These are phyloP conservation scores for Drosophila melanocephala DNA, from an alignment of 2,888 invertebrate species.

Conservation along the genomic window DNA sequence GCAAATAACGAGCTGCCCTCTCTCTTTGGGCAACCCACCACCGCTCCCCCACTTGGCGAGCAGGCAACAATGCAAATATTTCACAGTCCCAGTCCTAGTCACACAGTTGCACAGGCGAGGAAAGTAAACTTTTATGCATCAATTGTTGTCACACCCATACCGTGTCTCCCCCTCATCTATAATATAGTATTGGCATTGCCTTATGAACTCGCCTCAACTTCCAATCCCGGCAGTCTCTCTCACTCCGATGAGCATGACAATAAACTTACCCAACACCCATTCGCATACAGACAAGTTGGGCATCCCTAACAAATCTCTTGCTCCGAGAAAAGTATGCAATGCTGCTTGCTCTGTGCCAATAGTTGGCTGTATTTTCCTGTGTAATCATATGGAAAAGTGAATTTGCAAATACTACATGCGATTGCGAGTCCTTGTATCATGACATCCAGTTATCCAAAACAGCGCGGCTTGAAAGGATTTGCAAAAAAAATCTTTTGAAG, in stretches of 20 bases:
- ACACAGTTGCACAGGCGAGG: conserved; percentile 20
- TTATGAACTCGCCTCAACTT: conserved; percentile 65
- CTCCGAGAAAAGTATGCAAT: conserved; percentile 13
- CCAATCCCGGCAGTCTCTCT: conserved; percentile 31
- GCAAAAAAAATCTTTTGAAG: conserved; percentile 13
- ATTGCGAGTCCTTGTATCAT: conserved; percentile 62
- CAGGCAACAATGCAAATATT: conserved; percentile 50
- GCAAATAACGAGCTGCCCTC: conserved; percentile 70
- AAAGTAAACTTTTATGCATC: conserved; percentile 76
- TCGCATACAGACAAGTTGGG: conserved; percentile 7
- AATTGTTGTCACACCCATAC: conserved; percentile 55
- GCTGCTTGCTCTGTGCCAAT: conserved; percentile 60
- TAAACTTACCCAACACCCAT: conserved; percentile 47
- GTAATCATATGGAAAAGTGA: conserved; percentile 82
- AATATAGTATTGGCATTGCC: conserved; percentile 31
- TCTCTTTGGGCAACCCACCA: neutral
- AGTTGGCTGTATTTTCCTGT: conserved; percentile 74
- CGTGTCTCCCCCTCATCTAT: neutral
- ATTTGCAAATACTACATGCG: conserved; percentile 78
- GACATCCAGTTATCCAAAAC: conserved; percentile 55
- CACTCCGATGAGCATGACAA: conserved; percentile 49
- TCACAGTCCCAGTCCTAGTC: conserved; percentile 21
- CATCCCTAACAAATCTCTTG: neutral
- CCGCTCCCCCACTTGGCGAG: neutral
- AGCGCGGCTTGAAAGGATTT: conserved; percentile 56